These are phyloP conservation scores for Serinus canaria DNA, from an alignment of 2,113 vertebrate species.

Conservation along the genomic window DNA sequence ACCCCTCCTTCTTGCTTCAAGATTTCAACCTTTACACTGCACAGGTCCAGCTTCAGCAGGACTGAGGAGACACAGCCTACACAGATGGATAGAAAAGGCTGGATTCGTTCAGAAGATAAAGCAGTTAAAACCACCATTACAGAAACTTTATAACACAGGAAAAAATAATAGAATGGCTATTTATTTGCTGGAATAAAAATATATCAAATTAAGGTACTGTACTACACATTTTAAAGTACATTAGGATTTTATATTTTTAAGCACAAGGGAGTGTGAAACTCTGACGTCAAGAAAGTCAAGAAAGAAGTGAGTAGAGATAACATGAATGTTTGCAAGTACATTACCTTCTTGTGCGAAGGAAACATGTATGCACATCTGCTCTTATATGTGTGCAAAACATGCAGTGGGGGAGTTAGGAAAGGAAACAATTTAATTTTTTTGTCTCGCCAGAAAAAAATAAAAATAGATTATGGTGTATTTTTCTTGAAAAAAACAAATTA, in stretches of 20 bases:
- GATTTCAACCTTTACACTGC: neutral
- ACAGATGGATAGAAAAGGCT: neutral
- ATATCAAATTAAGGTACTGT: neutral
- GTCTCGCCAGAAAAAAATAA: neutral
- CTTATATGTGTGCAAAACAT: neutral
- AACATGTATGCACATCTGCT: accelerated
- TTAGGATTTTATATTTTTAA: neutral
- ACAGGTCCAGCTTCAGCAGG: neutral
- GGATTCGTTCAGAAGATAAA: neutral
- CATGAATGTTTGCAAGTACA: neutral
- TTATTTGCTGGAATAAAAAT: neutral
- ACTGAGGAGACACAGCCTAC: neutral
- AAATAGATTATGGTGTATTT: neutral
- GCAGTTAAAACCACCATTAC: neutral
- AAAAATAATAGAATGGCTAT: neutral
- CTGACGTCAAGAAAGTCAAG: neutral
- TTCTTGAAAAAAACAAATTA: neutral
- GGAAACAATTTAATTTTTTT: neutral
- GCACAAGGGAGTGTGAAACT: neutral
- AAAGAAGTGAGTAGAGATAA: neutral
- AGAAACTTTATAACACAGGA: neutral
- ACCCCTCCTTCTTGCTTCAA: neutral
- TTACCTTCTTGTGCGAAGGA: neutral
- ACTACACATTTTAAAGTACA: neutral
- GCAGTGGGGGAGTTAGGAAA: neutral